Percentiles rank a stretch among this genome's conserved stretches.
These are phyloP conservation scores for Rostratula benghalensis DNA, from an alignment of 2,113 vertebrate genomes.

Conservation along the genomic window DNA sequence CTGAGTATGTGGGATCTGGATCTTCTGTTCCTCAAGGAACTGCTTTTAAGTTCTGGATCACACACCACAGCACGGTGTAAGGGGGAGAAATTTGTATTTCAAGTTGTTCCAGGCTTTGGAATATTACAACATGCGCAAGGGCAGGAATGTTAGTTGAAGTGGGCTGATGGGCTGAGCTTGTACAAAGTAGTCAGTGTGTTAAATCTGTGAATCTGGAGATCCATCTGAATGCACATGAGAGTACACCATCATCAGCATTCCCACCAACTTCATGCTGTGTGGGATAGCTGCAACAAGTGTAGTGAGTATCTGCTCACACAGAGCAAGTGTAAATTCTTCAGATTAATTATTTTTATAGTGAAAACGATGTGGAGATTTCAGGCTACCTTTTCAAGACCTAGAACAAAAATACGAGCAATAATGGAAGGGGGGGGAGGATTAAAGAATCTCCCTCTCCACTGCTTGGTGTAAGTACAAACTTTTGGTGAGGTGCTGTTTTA, in stretches of 20 bases:
- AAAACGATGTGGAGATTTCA: background rate
- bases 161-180: background rate
- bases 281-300: background rate
- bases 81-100: background rate
- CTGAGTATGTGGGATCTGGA: background rate
- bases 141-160: background rate
- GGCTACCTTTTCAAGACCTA: background rate
- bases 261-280: background rate
- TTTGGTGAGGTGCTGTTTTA: background rate
- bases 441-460: background rate
- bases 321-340: background rate
- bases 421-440: background rate
- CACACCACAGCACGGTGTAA: too few relatives aligned
- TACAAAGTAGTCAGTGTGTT: background rate
- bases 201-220: background rate
- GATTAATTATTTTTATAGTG: background rate
- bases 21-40: background rate
- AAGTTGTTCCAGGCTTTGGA: background rate
- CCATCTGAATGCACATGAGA: rapidly evolving
- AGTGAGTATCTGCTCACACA: background rate
- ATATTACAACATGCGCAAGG: background rate
- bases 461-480: background rate
- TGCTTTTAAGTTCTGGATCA: background rate
- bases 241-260: background rate
- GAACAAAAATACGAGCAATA: background rate